Conservation (phyloP, 2,113 vertebrate species). For the Etheostoma cragini region DNA sequence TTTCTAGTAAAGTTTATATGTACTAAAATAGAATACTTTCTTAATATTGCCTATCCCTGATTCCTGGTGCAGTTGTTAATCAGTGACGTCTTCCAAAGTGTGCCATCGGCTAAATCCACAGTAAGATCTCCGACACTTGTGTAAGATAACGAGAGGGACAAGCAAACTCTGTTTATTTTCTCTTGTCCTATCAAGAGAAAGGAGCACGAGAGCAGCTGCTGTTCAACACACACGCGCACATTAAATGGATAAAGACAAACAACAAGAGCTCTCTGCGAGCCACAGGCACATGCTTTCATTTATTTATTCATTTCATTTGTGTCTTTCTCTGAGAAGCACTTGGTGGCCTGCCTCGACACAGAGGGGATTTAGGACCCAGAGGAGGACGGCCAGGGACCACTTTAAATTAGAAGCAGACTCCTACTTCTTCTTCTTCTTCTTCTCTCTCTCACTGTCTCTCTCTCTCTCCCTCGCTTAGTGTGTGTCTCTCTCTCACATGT, state of each 20-base stretch:
- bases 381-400: constrained; percentile 63
- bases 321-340: constrained; percentile 67
- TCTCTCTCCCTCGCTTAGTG: neutral
- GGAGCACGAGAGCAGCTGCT: neutral
- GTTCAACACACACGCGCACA: neutral
- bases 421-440: constrained; percentile 19
- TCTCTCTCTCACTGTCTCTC: constrained; percentile 9
- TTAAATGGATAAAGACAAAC: constrained; percentile 37
- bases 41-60: neutral
- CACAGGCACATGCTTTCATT: constrained; percentile 69
- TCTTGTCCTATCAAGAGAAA: neutral
- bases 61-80: neutral
- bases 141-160: neutral
- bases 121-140: neutral
- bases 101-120: neutral
- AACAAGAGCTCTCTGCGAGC: constrained; percentile 44
- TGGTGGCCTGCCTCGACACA: constrained; percentile 42
- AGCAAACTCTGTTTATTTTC: constrained; percentile 15
- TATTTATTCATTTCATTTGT: constrained; percentile 77
- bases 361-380: constrained; percentile 81
- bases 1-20: neutral
- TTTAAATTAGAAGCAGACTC: constrained; percentile 86
- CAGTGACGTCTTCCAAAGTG: neutral
- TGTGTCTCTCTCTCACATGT: neutral
- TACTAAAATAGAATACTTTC: neutral